Base-by-base conservation (phyloP, 1,140 invertebrate species). In the Drosophila subobscura region DNA sequence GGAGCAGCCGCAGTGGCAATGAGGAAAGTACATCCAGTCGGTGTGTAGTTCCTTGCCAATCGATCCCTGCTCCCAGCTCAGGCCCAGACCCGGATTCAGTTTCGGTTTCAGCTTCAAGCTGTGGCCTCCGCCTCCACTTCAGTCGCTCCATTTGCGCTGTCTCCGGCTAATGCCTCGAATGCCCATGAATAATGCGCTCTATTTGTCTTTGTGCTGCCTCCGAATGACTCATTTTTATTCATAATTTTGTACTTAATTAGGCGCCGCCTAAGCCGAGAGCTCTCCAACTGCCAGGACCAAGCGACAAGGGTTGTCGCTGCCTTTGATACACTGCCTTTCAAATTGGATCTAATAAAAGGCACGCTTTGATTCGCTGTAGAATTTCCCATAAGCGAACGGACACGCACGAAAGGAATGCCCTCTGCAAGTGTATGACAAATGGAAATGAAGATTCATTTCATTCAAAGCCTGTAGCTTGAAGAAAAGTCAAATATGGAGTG, bases 231-330 rank as follows among this genome's bases (percentile, higher is more conserved):
- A 74, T 74, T 74, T 74, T 73, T 65, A 73, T 73, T 55, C 72
- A 64, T 72, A 74, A 37, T 73, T 74, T 64, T 65, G 50, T 65
- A 73, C 52, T 74, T 74, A 74, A 74, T 72, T 72, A 72, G 67
- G 49, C 70, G 25, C 8, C 47, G n/a, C n/a, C 46, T 45, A 3
- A 1, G 29, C 29, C 45, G 45, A 68, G 29, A 55, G 58, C 29
- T 23, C 51, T 40, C 33, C n/a, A 7, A 10, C 3, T 4, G 4
- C 8, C 8, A 37, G 10, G 3, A 3, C 8, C 33, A 37, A 1
- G 4, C 8, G 8, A 33, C 3, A 33, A 3, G 8, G 6, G n/a
- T n/a, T n/a, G 29, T 1, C 16, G 8, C 12, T 22, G 22, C 8
- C 16, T 12, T 37, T 37, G 33, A 37, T 37, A 37, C 33, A 3